Percentiles rank a stretch among this genome's conserved stretches.
Conservation (phyloP, 2,113 vertebrate species). For the Mellivora capensis region DNA sequence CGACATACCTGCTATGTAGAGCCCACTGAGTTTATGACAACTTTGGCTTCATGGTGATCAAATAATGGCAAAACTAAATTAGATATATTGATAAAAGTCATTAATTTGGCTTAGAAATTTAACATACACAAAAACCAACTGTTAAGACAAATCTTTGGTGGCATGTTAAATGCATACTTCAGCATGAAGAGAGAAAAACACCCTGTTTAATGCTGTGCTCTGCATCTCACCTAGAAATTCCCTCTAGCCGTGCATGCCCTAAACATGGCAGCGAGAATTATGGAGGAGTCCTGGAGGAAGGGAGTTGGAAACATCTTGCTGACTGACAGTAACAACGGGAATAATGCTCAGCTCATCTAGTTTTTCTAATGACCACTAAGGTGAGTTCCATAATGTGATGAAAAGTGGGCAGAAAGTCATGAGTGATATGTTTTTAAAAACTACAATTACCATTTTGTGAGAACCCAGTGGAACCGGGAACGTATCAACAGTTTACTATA, state of each 20-base stretch:
- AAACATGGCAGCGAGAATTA: neutral
- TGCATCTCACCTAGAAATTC: neutral
- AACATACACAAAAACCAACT: neutral
- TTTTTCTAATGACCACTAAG: neutral
- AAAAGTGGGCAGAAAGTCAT: neutral
- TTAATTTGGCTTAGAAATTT: conserved; percentile 4
- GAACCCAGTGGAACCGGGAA: neutral
- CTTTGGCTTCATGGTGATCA: neutral
- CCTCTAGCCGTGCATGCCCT: neutral
- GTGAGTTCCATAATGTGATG: neutral
- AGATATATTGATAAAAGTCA: neutral
- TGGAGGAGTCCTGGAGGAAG: fast-evolving
- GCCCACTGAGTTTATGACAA: neutral
- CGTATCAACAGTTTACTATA: neutral
- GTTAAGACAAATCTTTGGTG: conserved; percentile 1
- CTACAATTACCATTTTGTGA: neutral
- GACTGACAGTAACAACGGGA: neutral
- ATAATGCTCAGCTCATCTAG: neutral
- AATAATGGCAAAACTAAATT: conserved; percentile 13
- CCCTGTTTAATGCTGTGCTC: neutral
- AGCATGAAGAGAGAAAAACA: neutral
- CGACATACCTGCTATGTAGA: neutral
- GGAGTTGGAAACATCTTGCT: neutral
- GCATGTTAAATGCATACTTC: conserved; percentile 14
- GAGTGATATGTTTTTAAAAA: neutral